Evolutionary conservation across 2,888 invertebrate genomes (phyloP).

Genomic region (Acrocyrtus sp.): DNA sequence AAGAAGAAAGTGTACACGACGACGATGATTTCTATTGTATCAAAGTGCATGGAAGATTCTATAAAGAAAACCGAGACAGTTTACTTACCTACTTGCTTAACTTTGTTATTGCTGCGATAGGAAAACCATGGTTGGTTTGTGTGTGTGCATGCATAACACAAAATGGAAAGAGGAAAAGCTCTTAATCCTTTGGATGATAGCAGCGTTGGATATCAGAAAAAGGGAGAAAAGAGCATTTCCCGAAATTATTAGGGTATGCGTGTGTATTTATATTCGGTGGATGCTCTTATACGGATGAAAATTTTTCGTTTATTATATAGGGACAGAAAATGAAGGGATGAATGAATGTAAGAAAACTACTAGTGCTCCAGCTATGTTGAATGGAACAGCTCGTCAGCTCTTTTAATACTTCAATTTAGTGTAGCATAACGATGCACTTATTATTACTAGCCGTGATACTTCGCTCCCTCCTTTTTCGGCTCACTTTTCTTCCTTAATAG

Average conservation of each 20-base stretch:
- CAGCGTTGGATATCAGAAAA: constrained; percentile 23
- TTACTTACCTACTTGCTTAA: too few relatives aligned
- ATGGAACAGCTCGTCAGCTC: constrained; percentile 54
- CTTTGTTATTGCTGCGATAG: too few relatives aligned
- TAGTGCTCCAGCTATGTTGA: too few relatives aligned
- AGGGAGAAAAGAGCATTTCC: constrained; percentile 14
- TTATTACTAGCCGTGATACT: constrained; percentile 18
- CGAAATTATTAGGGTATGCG: constrained; percentile 29
- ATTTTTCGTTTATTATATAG: too few relatives aligned
- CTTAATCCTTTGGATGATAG: constrained; percentile 44
- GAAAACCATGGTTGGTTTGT: not conserved
- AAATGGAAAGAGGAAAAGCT: too few relatives aligned
- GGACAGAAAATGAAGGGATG: too few relatives aligned
- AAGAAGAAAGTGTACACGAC: constrained; percentile 6
- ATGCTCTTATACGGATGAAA: too few relatives aligned
- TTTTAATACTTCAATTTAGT: constrained; percentile 42
- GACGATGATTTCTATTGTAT: constrained; percentile 38
- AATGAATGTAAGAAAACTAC: too few relatives aligned
- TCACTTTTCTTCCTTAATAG: constrained; percentile 4
- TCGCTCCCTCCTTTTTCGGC: not conserved
- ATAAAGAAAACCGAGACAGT: too few relatives aligned
- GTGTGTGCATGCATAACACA: constrained; percentile 19
- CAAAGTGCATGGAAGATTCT: constrained; percentile 39
- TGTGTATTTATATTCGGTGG: too few relatives aligned
- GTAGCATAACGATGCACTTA: not conserved